Conservation (phyloP, 2,113 vertebrate genomes). For the Embiotoca jacksoni region DNA sequence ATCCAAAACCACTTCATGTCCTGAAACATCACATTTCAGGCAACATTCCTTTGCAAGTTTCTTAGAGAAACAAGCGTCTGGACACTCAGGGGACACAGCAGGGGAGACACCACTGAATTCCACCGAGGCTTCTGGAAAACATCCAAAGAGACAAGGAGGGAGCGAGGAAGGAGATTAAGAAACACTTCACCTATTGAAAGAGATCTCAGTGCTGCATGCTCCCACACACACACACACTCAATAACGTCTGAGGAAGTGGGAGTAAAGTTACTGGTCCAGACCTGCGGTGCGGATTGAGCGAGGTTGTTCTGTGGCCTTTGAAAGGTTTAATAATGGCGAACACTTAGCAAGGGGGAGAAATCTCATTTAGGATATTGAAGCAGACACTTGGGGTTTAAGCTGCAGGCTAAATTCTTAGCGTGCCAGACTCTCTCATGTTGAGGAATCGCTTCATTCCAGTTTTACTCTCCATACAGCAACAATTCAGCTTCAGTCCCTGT, state of each 20-base stretch:
- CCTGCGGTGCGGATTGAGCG: too few relatives aligned
- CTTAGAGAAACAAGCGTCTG: constrained; percentile 46
- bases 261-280: constrained; percentile 9
- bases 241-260: background rate
- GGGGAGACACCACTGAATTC: constrained; percentile 61
- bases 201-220: background rate
- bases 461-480: too few relatives aligned
- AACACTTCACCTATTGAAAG: constrained; percentile 59
- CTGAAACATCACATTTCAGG: constrained; percentile 25
- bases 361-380: constrained; percentile 46
- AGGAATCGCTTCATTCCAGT: too few relatives aligned
- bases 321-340: constrained; percentile 34
- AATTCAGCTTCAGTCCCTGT: too few relatives aligned
- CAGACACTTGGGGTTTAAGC: constrained; percentile 39
- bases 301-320: background rate
- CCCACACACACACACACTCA: background rate
- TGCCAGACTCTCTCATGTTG: too few relatives aligned
- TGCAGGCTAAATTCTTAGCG: background rate
- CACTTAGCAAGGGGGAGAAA: constrained; percentile 26
- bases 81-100: constrained; percentile 44
- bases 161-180: constrained; percentile 41
- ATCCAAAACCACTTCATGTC: constrained; percentile 5
- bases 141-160: constrained; percentile 46
- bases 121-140: constrained; percentile 55
- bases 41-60: constrained; percentile 55